These are phyloP conservation scores for Lophochroa leadbeateri DNA, from an alignment of 2,113 vertebrate species.

Conservation along the genomic window DNA sequence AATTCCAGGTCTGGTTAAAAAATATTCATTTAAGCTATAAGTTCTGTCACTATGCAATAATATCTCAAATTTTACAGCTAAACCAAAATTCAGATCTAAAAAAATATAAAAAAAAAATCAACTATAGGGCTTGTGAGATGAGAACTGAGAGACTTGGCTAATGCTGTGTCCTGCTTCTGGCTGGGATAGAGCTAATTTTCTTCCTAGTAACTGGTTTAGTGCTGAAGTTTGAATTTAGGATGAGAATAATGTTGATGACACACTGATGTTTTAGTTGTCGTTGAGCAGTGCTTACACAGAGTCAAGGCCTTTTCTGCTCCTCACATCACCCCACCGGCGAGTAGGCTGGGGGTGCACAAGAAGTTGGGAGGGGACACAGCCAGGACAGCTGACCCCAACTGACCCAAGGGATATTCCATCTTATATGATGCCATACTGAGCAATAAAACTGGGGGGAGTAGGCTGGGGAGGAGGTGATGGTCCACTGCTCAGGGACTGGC, in stretches of 20 bases:
- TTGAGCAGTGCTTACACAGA: not conserved
- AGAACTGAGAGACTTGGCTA: not conserved
- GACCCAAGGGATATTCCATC: not conserved
- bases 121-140: not conserved
- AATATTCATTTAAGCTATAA: not conserved
- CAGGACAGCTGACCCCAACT: not conserved
- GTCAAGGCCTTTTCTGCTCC: not conserved
- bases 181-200: not conserved
- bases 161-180: not conserved
- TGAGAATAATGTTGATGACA: not conserved
- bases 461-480: not conserved
- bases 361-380: not conserved
- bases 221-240: not conserved
- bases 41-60: not conserved
- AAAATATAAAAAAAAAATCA: not conserved
- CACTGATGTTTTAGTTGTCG: not conserved
- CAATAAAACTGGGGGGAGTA: accelerated
- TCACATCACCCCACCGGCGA: accelerated
- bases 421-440: not conserved
- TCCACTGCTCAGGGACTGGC: not conserved
- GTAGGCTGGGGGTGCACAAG: not conserved
- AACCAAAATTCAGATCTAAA: not conserved
- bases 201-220: not conserved
- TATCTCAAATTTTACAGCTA: not conserved
- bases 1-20: not conserved